These are phyloP conservation scores for Papilio dardanus DNA, from an alignment of 1,140 invertebrate species.

Conservation along the genomic window DNA sequence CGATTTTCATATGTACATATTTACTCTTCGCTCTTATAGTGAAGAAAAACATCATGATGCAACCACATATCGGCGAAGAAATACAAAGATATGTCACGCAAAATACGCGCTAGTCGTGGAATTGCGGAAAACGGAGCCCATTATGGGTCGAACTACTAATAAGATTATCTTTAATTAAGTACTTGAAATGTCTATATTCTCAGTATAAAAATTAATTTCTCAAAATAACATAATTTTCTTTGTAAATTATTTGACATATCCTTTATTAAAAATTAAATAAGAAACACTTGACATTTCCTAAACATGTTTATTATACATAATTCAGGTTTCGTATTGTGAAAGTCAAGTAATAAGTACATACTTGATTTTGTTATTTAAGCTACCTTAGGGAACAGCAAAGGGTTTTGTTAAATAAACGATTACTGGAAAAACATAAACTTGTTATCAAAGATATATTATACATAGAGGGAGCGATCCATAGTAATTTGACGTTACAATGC, in stretches of 20 bases:
- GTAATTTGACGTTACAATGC: too few relatives aligned
- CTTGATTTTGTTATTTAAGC: neutral
- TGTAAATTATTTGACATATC: neutral
- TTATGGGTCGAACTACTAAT: too few relatives aligned
- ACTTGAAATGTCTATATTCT: neutral
- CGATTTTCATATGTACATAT: too few relatives aligned
- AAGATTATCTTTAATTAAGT: neutral
- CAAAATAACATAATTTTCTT: neutral
- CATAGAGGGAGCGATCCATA: too few relatives aligned
- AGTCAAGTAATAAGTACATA: conserved; percentile 18
- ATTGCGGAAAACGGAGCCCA: too few relatives aligned
- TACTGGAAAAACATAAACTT: neutral
- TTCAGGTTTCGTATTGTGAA: neutral
- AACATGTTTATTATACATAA: neutral
- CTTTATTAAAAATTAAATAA: neutral
- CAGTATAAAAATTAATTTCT: neutral
- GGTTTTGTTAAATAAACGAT: neutral
- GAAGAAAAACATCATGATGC: too few relatives aligned
- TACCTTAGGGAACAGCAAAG: neutral
- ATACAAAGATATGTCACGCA: too few relatives aligned
- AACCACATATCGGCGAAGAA: too few relatives aligned
- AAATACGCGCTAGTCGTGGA: too few relatives aligned
- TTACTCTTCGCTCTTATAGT: too few relatives aligned
- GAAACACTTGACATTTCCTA: neutral
- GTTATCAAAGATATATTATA: too few relatives aligned